phyloP scores from a whole-genome alignment of 1,140 invertebrate genomes.

The Xylocopa sonorina region DNA sequence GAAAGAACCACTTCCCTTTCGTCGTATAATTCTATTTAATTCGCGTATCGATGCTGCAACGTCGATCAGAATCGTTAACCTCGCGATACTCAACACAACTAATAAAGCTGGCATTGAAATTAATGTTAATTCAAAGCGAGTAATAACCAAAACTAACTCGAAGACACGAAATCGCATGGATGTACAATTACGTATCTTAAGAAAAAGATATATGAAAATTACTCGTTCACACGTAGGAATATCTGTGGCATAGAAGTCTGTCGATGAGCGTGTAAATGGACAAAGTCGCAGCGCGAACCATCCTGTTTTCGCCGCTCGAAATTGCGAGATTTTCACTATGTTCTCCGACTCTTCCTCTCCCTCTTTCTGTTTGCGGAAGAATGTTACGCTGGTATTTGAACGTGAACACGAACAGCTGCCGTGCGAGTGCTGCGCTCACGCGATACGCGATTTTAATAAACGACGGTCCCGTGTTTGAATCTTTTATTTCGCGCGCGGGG shows the following conservation, averaged over 20 bases:
- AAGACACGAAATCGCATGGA: no score
- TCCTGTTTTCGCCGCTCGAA: neutral
- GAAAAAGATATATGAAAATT: no score
- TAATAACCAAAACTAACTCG: no score
- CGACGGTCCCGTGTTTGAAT: neutral
- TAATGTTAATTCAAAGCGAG: no score
- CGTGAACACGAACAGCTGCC: neutral
- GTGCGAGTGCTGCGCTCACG: neutral
- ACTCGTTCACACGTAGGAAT: no score
- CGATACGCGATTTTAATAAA: neutral
- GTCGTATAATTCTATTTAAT: neutral
- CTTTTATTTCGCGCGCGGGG: neutral
- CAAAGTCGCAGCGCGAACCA: neutral
- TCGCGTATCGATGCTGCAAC: neutral
- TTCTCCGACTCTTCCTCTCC: neutral
- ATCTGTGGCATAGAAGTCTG: neutral
- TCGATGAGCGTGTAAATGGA: neutral
- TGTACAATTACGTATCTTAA: no score
- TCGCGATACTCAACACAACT: no score
- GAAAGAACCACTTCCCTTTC: neutral
- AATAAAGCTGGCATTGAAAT: no score
- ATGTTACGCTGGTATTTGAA: neutral
- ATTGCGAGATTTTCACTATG: neutral
- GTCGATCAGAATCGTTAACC: no score
- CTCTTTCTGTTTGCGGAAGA: neutral